These are phyloP conservation scores for Chitala chitala DNA, from an alignment of 2,113 vertebrate genomes.

Conservation along the genomic window DNA sequence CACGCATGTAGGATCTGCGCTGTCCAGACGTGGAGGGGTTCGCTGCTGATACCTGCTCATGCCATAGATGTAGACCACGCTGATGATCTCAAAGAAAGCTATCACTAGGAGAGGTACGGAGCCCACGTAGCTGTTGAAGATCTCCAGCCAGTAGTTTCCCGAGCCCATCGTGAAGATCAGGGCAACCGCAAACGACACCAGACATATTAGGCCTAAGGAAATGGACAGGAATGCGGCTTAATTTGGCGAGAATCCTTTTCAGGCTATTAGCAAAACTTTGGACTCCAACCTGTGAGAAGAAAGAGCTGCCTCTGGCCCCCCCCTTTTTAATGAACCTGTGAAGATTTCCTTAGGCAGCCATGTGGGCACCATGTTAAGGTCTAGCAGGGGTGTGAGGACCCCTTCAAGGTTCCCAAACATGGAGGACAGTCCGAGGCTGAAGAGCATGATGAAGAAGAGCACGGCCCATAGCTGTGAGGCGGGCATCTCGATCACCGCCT, in stretches of 20 bases:
- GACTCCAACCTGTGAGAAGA: too few relatives aligned
- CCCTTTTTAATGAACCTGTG: constrained; percentile 62
- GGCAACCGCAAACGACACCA: constrained; percentile 58
- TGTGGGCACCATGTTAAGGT: constrained; percentile 59
- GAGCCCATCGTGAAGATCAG: constrained; percentile 75
- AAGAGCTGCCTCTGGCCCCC: neutral
- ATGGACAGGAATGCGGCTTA: neutral
- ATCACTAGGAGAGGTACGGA: constrained; percentile 75
- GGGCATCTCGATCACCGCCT: constrained; percentile 78
- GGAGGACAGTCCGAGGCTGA: constrained; percentile 81
- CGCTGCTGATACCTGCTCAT: constrained; percentile 74
- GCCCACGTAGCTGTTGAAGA: constrained; percentile 75
- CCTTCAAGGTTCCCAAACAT: constrained; percentile 87
- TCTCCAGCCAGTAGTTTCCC: constrained; percentile 87
- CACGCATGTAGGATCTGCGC: neutral
- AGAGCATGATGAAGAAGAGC: constrained; percentile 86
- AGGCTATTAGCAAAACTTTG: too few relatives aligned
- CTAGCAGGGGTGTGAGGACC: constrained; percentile 71
- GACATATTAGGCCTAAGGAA: constrained; percentile 61
- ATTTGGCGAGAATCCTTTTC: too few relatives aligned
- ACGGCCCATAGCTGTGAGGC: constrained; percentile 78
- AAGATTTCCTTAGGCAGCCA: constrained; percentile 66
- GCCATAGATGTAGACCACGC: constrained; percentile 68
- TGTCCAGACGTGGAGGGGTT: too few relatives aligned
- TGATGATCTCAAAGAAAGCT: constrained; percentile 72